These are phyloP conservation scores for Crotalus helleri DNA, from an alignment of 2,113 vertebrate genomes.

Conservation along the genomic window DNA sequence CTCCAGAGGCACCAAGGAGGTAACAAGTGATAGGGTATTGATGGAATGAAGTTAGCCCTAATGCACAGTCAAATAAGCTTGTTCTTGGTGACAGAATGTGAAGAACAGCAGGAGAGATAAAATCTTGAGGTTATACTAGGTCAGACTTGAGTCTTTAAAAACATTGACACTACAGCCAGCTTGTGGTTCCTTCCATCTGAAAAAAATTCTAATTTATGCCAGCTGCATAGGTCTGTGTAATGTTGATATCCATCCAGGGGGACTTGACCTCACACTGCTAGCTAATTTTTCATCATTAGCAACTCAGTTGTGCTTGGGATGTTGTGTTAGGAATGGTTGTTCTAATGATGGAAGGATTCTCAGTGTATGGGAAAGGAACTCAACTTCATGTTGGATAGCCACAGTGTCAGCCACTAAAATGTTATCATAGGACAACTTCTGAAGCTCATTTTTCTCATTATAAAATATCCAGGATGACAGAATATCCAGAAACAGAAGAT, in stretches of 20 bases:
- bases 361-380: not conserved
- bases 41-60: conserved; percentile 26
- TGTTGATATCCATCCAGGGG: not conserved
- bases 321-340: not conserved
- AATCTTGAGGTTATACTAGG: conserved; percentile 8
- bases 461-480: not conserved
- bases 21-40: conserved; percentile 23
- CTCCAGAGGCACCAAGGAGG: conserved; percentile 12
- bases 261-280: not conserved
- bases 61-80: conserved; percentile 1
- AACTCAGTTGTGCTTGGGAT: not conserved
- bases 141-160: conserved; percentile 39
- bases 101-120: conserved; percentile 23
- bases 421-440: conserved; percentile 8
- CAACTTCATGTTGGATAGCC: not conserved
- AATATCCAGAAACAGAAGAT: not conserved
- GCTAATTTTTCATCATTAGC: conserved; percentile 3
- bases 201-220: conserved; percentile 13
- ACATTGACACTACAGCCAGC: not conserved
- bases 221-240: conserved; percentile 25
- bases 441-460: not conserved
- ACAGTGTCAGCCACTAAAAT: not conserved
- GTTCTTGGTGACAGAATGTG: conserved; percentile 24
- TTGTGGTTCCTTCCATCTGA: not conserved
- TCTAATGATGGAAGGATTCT: not conserved